Conservation (phyloP, 2,888 invertebrate species). For the Bombylius major region DNA sequence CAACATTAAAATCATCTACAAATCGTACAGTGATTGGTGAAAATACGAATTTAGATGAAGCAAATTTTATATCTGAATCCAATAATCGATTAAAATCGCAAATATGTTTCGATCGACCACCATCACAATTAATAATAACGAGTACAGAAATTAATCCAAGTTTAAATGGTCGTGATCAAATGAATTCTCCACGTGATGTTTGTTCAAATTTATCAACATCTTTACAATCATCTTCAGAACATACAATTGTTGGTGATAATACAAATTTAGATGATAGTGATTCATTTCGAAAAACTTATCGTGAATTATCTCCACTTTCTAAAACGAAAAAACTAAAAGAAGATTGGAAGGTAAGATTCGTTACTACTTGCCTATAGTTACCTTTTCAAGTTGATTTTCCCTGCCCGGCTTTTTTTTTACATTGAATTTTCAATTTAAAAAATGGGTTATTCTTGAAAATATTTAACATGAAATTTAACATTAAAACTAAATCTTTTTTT, state of each 20-base stretch:
- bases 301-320: slow-evolving; percentile 16
- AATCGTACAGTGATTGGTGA: background rate
- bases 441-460: too few species aligned
- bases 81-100: background rate
- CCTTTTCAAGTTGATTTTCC: too few species aligned
- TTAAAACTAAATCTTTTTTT: too few species aligned
- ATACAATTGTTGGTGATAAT: background rate
- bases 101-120: background rate
- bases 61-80: background rate
- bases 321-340: slow-evolving; percentile 21
- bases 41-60: background rate
- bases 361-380: background rate
- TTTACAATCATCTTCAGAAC: background rate
- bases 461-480: too few species aligned
- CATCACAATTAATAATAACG: background rate
- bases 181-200: too few species aligned
- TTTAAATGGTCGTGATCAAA: background rate
- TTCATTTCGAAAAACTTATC: background rate
- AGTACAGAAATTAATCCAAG: background rate
- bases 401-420: too few species aligned
- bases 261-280: background rate
- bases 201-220: background rate
- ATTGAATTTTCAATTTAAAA: too few species aligned
- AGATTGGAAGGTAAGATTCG: slow-evolving; percentile 23
- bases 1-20: background rate